Conservation (phyloP, 2,113 vertebrate species). For the Corapipo altera region DNA sequence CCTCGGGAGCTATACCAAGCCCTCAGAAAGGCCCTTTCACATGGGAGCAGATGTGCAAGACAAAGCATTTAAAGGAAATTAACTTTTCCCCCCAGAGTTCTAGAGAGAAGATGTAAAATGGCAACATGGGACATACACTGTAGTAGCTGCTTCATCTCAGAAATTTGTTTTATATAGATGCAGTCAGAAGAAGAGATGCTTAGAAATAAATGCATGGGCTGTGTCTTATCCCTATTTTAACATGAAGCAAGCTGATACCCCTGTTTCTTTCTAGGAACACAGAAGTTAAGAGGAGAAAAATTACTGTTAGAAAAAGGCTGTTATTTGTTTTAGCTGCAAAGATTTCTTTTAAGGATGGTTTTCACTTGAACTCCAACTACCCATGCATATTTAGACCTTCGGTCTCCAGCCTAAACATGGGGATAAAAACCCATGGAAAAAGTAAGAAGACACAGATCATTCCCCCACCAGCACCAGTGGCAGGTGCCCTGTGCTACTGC, state of each 20-base stretch:
- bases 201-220: background rate
- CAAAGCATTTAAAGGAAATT: slow-evolving; percentile 34
- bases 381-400: background rate
- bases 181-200: background rate
- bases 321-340: background rate
- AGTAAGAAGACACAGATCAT: background rate
- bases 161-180: slow-evolving; percentile 4
- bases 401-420: background rate
- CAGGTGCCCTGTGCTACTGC: background rate
- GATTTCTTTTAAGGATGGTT: background rate
- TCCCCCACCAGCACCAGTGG: background rate
- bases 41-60: background rate
- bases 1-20: background rate
- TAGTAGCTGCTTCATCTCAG: background rate
- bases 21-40: slow-evolving; percentile 10
- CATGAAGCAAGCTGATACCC: background rate
- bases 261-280: background rate
- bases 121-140: background rate
- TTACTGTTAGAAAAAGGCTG: background rate
- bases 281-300: background rate
- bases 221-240: background rate
- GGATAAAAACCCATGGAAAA: background rate
- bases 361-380: background rate
- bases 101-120: slow-evolving; percentile 17
- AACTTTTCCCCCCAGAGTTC: background rate